phyloP scores from a whole-genome alignment of 2,797 vertebrate species.

The Hoplostethus atlanticus region DNA sequence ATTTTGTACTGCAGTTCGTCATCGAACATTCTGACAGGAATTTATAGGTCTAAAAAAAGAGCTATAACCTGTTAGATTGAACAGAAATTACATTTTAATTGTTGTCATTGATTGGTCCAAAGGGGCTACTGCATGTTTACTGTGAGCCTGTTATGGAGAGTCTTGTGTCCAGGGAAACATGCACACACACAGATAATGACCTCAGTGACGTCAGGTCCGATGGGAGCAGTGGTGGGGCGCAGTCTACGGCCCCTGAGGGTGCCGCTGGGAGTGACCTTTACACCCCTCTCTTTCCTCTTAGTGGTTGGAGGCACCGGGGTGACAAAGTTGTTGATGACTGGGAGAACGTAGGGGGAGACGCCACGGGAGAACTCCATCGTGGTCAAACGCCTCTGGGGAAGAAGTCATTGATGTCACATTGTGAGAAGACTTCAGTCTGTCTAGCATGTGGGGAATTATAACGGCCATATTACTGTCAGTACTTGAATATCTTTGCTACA shows the following conservation, averaged over 20 bases:
- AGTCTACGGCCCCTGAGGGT: slow-evolving; percentile 81
- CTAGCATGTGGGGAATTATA: background rate
- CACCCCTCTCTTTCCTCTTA: slow-evolving; percentile 75
- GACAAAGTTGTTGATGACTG: slow-evolving; percentile 83
- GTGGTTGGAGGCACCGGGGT: slow-evolving; percentile 86
- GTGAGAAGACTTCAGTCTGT: background rate
- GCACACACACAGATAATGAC: slow-evolving; percentile 57
- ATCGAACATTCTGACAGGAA: no score
- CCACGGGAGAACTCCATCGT: slow-evolving; percentile 67
- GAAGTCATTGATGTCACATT: background rate
- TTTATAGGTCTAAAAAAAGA: background rate
- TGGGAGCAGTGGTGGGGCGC: slow-evolving; percentile 83
- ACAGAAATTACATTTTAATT: background rate
- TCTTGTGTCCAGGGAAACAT: slow-evolving; percentile 26
- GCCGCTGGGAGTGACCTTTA: slow-evolving; percentile 59
- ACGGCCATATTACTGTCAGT: background rate
- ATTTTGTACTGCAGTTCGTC: no score
- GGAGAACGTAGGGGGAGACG: slow-evolving; percentile 86
- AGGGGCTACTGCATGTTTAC: background rate
- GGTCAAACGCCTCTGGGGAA: slow-evolving; percentile 71
- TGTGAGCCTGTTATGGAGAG: slow-evolving; percentile 33
- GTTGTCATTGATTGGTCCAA: slow-evolving; percentile 15
- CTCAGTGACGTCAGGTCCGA: slow-evolving; percentile 74
- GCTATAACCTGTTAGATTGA: background rate
- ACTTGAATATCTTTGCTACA: no score